Conservation (phyloP, 2,113 vertebrate species). For the Xiphorhynchus elegans region DNA sequence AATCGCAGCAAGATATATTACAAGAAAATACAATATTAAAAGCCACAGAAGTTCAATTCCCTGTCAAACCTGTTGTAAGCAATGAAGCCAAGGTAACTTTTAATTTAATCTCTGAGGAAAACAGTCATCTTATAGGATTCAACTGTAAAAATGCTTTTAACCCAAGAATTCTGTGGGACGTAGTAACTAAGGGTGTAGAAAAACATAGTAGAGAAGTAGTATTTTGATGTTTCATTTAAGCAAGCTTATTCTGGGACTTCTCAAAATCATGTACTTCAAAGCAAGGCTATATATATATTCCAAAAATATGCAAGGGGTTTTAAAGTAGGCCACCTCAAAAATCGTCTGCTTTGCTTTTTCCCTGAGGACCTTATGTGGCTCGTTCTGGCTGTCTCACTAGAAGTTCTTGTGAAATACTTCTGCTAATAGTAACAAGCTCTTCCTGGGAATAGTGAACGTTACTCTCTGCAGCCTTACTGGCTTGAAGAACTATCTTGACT, state of each 20-base stretch:
- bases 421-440: neutral
- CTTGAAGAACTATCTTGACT: neutral
- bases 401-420: neutral
- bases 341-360: neutral
- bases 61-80: conserved; percentile 96
- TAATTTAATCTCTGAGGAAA: neutral
- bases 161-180: neutral
- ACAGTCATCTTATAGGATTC: neutral
- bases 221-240: neutral
- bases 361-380: neutral
- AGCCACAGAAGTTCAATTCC: conserved; percentile 98
- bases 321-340: neutral
- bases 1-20: conserved; percentile 98
- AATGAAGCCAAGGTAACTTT: conserved; percentile 97
- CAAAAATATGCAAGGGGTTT: neutral
- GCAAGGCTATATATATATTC: neutral
- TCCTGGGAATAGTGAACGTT: neutral
- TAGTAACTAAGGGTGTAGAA: neutral
- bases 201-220: neutral
- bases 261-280: neutral
- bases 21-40: conserved; percentile 99
- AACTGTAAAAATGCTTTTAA: neutral
- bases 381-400: neutral
- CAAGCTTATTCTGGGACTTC: neutral
- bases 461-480: neutral